Percentiles rank a stretch among this genome's conserved stretches.
These are phyloP conservation scores for Cephus cinctus DNA, from an alignment of 1,140 invertebrate genomes.

Conservation along the genomic window DNA sequence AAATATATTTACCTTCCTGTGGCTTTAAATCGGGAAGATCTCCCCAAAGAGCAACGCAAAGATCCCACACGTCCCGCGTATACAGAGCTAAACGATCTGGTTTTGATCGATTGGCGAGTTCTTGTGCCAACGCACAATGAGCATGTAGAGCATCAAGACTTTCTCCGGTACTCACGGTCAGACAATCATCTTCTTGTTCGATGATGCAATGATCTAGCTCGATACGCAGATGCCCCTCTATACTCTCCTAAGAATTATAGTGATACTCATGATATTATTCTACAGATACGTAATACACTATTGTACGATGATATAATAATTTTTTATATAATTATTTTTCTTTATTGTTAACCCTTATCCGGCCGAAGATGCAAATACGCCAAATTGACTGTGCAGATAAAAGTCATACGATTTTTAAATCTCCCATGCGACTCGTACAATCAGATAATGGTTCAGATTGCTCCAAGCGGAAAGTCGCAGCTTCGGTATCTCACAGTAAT, in stretches of 20 bases:
- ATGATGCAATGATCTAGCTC: conserved; percentile 52
- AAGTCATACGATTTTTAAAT: no score
- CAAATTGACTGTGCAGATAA: no score
- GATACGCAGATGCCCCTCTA: conserved; percentile 57
- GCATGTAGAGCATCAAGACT: conserved; percentile 49
- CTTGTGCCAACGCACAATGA: conserved; percentile 54
- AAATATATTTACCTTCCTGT: conserved; percentile 49
- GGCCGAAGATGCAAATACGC: background rate
- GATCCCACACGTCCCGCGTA: conserved; percentile 69
- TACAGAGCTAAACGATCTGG: conserved; percentile 44
- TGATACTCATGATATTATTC: conserved; percentile 15
- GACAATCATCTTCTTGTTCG: conserved; percentile 53
- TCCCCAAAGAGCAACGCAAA: conserved; percentile 85
- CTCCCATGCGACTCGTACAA: no score
- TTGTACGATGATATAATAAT: background rate
- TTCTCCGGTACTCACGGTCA: conserved; percentile 41
- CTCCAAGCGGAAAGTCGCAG: no score
- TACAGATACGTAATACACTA: conserved; percentile 10
- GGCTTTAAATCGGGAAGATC: conserved; percentile 55
- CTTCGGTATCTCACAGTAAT: no score
- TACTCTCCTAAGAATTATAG: conserved; percentile 35
- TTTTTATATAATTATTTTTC: background rate
- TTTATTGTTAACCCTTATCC: no score
- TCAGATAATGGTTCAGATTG: no score
- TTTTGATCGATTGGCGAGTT: conserved; percentile 33